These are phyloP conservation scores for Drosophila truncata DNA, from an alignment of 1,140 invertebrate species.

Conservation along the genomic window DNA sequence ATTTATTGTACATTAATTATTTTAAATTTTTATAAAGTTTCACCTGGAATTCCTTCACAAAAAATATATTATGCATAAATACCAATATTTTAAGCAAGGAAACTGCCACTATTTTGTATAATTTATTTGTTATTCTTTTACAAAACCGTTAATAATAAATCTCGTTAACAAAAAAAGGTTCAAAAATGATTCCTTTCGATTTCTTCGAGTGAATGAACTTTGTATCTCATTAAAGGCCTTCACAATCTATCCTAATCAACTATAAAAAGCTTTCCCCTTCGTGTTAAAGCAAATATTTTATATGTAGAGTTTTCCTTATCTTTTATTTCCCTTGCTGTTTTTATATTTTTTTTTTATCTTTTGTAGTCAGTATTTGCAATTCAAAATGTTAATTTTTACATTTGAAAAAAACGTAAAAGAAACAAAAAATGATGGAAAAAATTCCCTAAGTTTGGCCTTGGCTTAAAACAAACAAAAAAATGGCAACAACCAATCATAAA, in stretches of 20 bases:
- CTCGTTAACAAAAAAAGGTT: no score
- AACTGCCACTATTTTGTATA: no score
- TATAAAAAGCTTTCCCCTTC: slow-evolving; percentile 31
- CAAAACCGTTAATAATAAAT: no score
- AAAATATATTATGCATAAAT: no score
- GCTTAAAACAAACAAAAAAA: slow-evolving; percentile 44
- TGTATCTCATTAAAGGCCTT: slow-evolving; percentile 8
- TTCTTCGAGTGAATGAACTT: slow-evolving; percentile 49
- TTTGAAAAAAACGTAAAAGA: slow-evolving; percentile 3
- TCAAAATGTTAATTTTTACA: slow-evolving; percentile 36
- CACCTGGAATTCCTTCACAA: background rate
- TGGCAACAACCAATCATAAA: slow-evolving; percentile 13
- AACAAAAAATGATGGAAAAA: slow-evolving; percentile 29
- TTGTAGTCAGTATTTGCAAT: slow-evolving; percentile 33
- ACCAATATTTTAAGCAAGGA: no score
- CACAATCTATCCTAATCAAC: slow-evolving; percentile 38
- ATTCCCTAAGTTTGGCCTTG: slow-evolving; percentile 48
- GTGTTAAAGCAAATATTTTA: slow-evolving; percentile 34
- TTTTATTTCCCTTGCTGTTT: background rate
- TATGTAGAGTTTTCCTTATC: slow-evolving; percentile 25
- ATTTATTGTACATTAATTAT: background rate
- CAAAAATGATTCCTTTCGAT: slow-evolving; percentile 25
- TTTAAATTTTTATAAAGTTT: no score
- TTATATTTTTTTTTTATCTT: slow-evolving; percentile 6
- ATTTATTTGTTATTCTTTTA: no score